Evolutionary conservation across 2,888 invertebrate species (phyloP), one percentile per base, ranked within the genome.

Genomic region (Celastrina argiolus): DNA sequence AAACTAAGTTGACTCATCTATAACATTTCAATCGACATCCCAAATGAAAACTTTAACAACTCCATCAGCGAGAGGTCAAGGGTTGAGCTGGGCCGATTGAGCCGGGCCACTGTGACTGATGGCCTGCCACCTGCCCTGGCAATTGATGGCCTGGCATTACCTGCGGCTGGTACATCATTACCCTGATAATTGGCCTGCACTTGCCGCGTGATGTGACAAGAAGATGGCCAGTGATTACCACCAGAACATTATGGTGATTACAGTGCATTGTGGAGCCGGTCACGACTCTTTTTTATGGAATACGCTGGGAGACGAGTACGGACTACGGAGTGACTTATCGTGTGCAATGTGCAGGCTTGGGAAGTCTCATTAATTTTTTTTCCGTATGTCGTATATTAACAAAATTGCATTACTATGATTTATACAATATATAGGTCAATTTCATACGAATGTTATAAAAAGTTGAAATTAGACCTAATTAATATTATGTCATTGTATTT

Each of bases 191-290:
- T 51, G 51, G 6, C 51, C 51, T 8, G 22, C 22, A 51, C 51
- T 51, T 51, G 26, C 51, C 14, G 51, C 51, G 22, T 26, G 51
- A 22, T 51, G 51, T 51, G 51, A 51, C 51, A 51, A 22, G 51
- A 51, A 51, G 51, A 51, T 51, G 22, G 51, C 14, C 22, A 51
- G 18, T 22, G 22, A 51, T 51, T 51, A 51, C 22, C 51, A 5
- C 22, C 22, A 51, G 51, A 12, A 12, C 8, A 51, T 45, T 18
- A 3, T 18, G 18, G 45, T 10, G 22, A 51, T 51, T 51, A 26
- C 36, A 12, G 12, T 2, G 7, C 10, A 18, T 18, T 18, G 22
- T 51, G 22, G 22, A 51, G 36, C 36, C 36, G 36, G 22, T 22
- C 51, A 26, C 51, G 51, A 51, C 36, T 51, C 51, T 22, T 2